These are phyloP conservation scores for Amphipoea lucens DNA, from an alignment of 2,888 invertebrate species.

Conservation along the genomic window DNA sequence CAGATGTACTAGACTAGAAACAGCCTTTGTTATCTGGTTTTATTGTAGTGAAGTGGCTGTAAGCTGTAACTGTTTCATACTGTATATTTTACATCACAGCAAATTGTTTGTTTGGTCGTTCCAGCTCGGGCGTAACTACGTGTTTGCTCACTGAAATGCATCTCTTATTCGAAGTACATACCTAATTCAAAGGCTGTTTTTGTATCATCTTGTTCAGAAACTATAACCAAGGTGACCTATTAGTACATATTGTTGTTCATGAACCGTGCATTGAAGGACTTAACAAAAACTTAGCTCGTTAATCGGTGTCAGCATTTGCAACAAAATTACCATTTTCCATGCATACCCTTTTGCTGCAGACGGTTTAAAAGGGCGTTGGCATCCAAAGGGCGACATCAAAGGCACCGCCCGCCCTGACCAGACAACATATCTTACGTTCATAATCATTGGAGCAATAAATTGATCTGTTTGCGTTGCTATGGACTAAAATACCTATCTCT, in stretches of 20 bases:
- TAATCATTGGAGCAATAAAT: slow-evolving; percentile 59
- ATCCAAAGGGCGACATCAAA: slow-evolving; percentile 71
- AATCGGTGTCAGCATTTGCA: slow-evolving; percentile 44
- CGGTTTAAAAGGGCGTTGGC: slow-evolving; percentile 70
- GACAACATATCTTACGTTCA: slow-evolving; percentile 64
- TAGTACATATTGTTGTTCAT: neutral
- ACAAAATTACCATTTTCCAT: slow-evolving; percentile 35
- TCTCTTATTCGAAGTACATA: slow-evolving; percentile 5
- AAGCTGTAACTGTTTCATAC: slow-evolving; percentile 17
- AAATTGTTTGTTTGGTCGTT: slow-evolving; percentile 26
- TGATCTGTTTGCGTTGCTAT: slow-evolving; percentile 48
- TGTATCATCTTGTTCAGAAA: slow-evolving; percentile 3
- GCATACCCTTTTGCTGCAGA: slow-evolving; percentile 55
- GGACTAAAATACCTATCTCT: slow-evolving; percentile 36
- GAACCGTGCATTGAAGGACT: neutral
- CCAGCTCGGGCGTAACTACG: neutral
- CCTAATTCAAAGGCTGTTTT: slow-evolving; percentile 7
- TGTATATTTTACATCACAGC: slow-evolving; percentile 22
- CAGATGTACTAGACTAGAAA: slow-evolving; percentile 48
- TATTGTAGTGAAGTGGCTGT: slow-evolving; percentile 34
- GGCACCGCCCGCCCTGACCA: slow-evolving; percentile 71
- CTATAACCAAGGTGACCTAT: neutral
- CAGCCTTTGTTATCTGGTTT: slow-evolving; percentile 45
- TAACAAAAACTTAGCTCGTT: slow-evolving; percentile 4
- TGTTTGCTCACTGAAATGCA: slow-evolving; percentile 30